These are phyloP conservation scores for Belgica antarctica DNA, from an alignment of 2,888 invertebrate genomes.

Conservation along the genomic window DNA sequence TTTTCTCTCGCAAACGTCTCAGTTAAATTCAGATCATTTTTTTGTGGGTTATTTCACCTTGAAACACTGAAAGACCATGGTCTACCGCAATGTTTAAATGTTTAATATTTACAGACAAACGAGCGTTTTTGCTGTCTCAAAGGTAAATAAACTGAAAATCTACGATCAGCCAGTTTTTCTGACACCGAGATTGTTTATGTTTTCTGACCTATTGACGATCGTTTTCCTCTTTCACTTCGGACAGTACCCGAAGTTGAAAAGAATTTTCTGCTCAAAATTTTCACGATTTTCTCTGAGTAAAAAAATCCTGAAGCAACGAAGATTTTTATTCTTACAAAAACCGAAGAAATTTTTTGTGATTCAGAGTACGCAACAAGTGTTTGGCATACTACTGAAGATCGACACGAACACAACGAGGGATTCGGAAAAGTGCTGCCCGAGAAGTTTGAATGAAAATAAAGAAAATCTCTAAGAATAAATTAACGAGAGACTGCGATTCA, in stretches of 20 bases:
- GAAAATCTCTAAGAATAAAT: too few species aligned
- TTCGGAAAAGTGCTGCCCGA: too few species aligned
- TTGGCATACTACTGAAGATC: too few species aligned
- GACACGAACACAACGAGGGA: too few species aligned
- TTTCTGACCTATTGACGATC: not conserved
- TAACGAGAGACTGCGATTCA: too few species aligned
- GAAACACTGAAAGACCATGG: not conserved
- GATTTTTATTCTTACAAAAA: too few species aligned
- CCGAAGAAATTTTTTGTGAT: too few species aligned
- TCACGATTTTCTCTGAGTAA: not conserved
- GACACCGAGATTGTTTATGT: not conserved
- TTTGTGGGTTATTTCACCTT: too few species aligned
- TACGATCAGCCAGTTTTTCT: too few species aligned
- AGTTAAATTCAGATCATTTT: too few species aligned
- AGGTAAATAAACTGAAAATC: not conserved
- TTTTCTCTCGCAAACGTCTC: too few species aligned
- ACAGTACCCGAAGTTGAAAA: not conserved
- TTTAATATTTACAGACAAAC: not conserved
- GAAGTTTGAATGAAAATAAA: not conserved
- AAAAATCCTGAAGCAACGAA: not conserved
- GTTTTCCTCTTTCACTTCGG: not conserved
- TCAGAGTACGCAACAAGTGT: too few species aligned
- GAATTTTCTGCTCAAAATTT: conserved; percentile 18
- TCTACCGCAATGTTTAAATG: not conserved
- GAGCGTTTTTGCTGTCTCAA: not conserved